Evolutionary conservation across 2,888 invertebrate species (phyloP).

Genomic region (Cephus rjabovi): DNA sequence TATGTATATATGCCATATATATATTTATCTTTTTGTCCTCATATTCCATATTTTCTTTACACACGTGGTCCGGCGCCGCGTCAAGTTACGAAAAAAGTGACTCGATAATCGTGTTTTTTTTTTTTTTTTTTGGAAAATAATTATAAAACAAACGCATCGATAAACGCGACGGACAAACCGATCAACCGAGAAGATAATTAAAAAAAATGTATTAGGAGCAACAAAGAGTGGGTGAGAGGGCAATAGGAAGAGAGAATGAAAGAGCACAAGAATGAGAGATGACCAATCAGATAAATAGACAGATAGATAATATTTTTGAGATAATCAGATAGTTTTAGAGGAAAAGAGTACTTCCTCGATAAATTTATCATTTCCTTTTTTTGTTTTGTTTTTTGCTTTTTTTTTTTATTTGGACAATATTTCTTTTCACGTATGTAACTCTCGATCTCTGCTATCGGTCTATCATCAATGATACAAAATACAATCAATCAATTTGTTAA

Average conservation of each 20-base stretch:
- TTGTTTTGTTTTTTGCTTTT: too few relatives aligned
- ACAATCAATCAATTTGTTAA: conserved; percentile 65
- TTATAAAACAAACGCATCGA: conserved; percentile 4
- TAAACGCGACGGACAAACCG: conserved; percentile 8
- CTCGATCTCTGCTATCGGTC: conserved; percentile 45
- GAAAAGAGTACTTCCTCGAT: conserved; percentile 12
- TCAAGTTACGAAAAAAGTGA: too few relatives aligned
- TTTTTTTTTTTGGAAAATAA: neutral
- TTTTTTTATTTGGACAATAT: conserved; percentile 12
- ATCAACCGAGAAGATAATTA: conserved; percentile 2
- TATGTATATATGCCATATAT: too few relatives aligned
- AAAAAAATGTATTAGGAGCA: conserved; percentile 7
- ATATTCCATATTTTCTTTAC: conserved; percentile 11
- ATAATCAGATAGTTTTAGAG: too few relatives aligned
- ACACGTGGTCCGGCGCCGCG: conserved; percentile 22
- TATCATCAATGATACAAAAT: conserved; percentile 54
- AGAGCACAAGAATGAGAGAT: too few relatives aligned
- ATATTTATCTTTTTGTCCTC: conserved; percentile 14
- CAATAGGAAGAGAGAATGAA: too few relatives aligned
- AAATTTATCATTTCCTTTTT: conserved; percentile 8
- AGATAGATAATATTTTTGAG: too few relatives aligned
- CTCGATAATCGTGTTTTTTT: neutral
- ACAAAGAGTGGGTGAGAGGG: too few relatives aligned
- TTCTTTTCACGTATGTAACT: neutral
- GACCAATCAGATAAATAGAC: too few relatives aligned